Evolutionary conservation across 2,797 vertebrate species (phyloP).

Genomic region (Trichosurus vulpecula): DNA sequence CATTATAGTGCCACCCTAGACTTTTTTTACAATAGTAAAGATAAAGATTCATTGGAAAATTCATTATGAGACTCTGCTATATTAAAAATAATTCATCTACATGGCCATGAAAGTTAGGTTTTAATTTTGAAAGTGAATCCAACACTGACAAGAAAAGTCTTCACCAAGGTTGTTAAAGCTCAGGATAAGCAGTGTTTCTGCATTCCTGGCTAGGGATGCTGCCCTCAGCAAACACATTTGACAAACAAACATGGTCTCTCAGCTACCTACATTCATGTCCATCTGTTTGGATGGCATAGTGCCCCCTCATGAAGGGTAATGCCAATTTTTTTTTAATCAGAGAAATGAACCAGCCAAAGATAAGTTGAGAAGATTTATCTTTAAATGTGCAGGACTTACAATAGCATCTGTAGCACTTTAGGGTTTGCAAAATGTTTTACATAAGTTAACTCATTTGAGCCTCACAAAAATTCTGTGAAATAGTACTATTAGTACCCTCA

Average conservation of each 20-base stretch:
- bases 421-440: background rate
- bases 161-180: constrained; percentile 58
- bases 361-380: constrained; percentile 23
- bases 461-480: background rate
- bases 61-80: background rate
- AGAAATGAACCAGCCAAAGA: constrained; percentile 61
- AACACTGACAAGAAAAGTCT: constrained; percentile 57
- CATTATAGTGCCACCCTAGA: background rate
- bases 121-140: constrained; percentile 29
- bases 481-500: background rate
- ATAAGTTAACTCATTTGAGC: background rate
- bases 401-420: background rate
- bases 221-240: constrained; percentile 73
- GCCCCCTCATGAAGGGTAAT: constrained; percentile 61
- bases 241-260: constrained; percentile 78
- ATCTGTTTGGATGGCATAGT: constrained; percentile 80
- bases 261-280: constrained; percentile 78
- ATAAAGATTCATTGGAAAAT: background rate
- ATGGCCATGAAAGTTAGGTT: constrained; percentile 1
- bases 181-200: constrained; percentile 53
- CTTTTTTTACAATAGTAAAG: background rate
- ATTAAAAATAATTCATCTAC: background rate
- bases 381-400: constrained; percentile 1
- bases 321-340: constrained; percentile 69
- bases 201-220: constrained; percentile 67